Base-by-base conservation (phyloP, 2,888 invertebrate species). In the Trachelus troglodyta region DNA sequence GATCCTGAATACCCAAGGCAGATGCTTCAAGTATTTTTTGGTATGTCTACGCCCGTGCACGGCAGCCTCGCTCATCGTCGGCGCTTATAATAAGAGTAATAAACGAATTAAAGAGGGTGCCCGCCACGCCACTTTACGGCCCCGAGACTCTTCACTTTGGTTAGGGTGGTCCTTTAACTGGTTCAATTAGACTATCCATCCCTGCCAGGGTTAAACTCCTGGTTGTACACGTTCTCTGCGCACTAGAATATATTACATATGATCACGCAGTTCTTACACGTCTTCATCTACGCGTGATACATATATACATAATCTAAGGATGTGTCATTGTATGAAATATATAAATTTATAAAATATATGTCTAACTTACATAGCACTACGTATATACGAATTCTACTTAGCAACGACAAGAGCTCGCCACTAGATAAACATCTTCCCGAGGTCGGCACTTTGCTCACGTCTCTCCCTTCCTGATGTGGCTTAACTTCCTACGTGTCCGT, bases 371-470 rank as follows among this genome's bases (percentile, higher is more conserved):
- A 9, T 56, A 9, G 2, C 9, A 23, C 56, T 1, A 0, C 15
- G 9, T 56, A 56, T 9, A 56, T 23, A 56, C 9, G 9, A 1
- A 23, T 15, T 23, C 2, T 23, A 56, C 23, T 15, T 79, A 75
- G 78, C 79, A 80, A 12, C 9, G 71, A 4, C 71, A 56, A 23
- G 56, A 9, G 33, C 31, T 33, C 0, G 71, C 83, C 81, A 80
- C 81, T 83, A 87, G 89, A 89, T 88, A 89, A 87, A 87, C 85
- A 89, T 89, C 89, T 87, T 83, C 74, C 79, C 79, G 78, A 80
- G 78, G 80, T 79, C 80, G 81, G 75, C 71, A 79, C 79, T 77
- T 79, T 56, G 74, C 79, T 77, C 76, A 69, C 34, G 74, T 76
- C 31, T 34, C 31, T 34, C 33, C 33, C 12, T 31, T 3, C 31